phyloP scores from a whole-genome alignment of 2,888 invertebrate species.

The Nymphalis urticae region DNA sequence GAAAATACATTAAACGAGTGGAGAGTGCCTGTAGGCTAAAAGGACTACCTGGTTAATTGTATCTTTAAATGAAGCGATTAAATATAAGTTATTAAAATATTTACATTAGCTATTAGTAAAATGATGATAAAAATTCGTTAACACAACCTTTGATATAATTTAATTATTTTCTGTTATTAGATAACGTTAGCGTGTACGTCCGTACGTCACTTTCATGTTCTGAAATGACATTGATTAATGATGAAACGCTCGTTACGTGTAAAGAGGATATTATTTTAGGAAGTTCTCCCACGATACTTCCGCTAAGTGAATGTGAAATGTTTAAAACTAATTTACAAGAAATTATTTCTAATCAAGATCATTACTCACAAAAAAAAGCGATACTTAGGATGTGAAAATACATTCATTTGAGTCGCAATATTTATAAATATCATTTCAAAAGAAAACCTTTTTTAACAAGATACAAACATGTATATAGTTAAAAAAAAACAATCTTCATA shows the following conservation, averaged over 20 bases:
- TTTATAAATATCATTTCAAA: too few relatives aligned
- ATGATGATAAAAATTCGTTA: neutral
- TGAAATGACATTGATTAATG: conserved; percentile 24
- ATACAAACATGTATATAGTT: neutral
- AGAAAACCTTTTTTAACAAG: too few relatives aligned
- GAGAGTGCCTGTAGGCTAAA: too few relatives aligned
- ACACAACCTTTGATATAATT: neutral
- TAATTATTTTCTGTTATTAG: conserved; percentile 1
- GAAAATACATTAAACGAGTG: too few relatives aligned
- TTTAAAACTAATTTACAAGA: conserved; percentile 3
- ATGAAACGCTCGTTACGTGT: conserved; percentile 19
- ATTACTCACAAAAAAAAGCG: neutral
- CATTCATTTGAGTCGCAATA: too few relatives aligned
- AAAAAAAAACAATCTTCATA: neutral
- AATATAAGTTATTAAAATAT: too few relatives aligned
- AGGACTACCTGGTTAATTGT: too few relatives aligned
- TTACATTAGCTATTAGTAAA: too few relatives aligned
- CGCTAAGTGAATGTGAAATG: conserved; percentile 24
- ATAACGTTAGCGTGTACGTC: conserved; percentile 18
- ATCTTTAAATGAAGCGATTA: too few relatives aligned
- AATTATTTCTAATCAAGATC: conserved; percentile 1
- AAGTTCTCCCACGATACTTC: conserved; percentile 17
- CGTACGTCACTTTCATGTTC: conserved; percentile 21
- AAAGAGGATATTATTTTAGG: conserved; percentile 25
- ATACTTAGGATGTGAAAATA: too few relatives aligned